Evolutionary conservation across 2,113 vertebrate species (phyloP).

Genomic region (Mohoua ochrocephala): DNA sequence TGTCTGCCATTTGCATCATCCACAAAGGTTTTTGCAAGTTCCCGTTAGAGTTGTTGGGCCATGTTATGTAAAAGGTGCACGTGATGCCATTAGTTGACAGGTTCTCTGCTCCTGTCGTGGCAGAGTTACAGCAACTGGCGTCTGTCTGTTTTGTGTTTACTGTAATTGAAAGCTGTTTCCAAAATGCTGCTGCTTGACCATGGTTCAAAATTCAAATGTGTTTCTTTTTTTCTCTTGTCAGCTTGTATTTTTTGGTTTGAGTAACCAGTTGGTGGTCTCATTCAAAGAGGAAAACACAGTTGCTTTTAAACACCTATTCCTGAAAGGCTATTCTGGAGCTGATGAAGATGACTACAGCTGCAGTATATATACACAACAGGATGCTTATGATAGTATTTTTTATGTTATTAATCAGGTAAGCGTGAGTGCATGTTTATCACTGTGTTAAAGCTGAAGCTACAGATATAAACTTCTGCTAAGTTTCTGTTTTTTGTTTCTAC

Average conservation of each 20-base stretch:
- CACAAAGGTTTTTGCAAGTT: background rate
- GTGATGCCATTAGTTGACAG: background rate
- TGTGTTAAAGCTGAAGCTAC: background rate
- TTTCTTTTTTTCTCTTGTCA: slow-evolving; percentile 43
- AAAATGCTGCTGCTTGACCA: background rate
- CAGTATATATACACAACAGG: slow-evolving; percentile 84
- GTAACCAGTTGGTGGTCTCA: slow-evolving; percentile 92
- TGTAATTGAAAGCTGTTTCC: background rate
- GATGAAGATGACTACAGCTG: slow-evolving; percentile 90
- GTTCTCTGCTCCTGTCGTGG: background rate
- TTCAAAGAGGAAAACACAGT: slow-evolving; percentile 91
- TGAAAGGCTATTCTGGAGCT: slow-evolving; percentile 84
- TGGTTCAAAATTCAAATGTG: background rate
- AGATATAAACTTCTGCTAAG: background rate
- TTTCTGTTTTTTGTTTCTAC: background rate
- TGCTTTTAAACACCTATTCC: slow-evolving; percentile 90
- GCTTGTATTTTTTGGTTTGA: slow-evolving; percentile 92
- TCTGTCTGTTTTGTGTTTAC: background rate
- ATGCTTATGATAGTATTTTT: slow-evolving; percentile 82
- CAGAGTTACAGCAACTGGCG: background rate
- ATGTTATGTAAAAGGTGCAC: background rate
- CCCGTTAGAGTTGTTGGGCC: background rate
- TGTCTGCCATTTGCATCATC: background rate
- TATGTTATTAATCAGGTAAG: slow-evolving; percentile 87
- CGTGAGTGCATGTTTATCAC: background rate